These are phyloP conservation scores for Chloromyia formosa DNA, from an alignment of 2,888 invertebrate species.

Conservation along the genomic window DNA sequence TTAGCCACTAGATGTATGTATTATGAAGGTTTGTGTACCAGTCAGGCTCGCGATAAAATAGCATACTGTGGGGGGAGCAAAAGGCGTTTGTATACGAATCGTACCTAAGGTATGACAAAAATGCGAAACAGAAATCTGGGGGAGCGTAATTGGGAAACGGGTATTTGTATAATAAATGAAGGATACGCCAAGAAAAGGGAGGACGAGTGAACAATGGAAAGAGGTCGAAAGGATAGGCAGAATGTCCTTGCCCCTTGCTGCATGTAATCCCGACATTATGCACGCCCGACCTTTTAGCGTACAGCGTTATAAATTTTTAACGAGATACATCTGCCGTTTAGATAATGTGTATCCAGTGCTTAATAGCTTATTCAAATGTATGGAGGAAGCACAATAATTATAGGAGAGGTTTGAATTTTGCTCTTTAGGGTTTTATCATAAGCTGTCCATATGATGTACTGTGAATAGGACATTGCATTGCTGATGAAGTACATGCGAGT, in stretches of 20 bases:
- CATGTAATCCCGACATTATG: constrained; percentile 2
- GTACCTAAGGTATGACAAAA: not conserved
- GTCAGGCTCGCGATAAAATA: not conserved
- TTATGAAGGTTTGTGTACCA: not conserved
- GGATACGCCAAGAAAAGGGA: not conserved
- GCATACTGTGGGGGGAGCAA: not conserved
- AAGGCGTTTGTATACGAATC: not conserved
- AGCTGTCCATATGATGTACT: no score
- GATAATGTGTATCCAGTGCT: constrained; percentile 1
- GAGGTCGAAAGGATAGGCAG: no score
- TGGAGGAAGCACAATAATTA: constrained; percentile 10
- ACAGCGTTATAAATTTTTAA: constrained; percentile 37
- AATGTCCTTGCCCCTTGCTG: no score
- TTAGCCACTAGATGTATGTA: not conserved
- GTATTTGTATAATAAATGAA: constrained; percentile 19
- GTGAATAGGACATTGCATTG: no score
- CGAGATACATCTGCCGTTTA: constrained; percentile 27
- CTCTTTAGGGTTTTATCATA: not conserved
- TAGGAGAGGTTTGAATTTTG: not conserved
- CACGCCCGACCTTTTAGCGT: constrained; percentile 40
- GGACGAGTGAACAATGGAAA: not conserved
- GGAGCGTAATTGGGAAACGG: constrained; percentile 42
- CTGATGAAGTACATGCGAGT: no score
- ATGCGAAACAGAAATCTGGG: constrained; percentile 17
- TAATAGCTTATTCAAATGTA: constrained; percentile 35